phyloP scores from a whole-genome alignment of 1,140 invertebrate species.

The Uloborus diversus region DNA sequence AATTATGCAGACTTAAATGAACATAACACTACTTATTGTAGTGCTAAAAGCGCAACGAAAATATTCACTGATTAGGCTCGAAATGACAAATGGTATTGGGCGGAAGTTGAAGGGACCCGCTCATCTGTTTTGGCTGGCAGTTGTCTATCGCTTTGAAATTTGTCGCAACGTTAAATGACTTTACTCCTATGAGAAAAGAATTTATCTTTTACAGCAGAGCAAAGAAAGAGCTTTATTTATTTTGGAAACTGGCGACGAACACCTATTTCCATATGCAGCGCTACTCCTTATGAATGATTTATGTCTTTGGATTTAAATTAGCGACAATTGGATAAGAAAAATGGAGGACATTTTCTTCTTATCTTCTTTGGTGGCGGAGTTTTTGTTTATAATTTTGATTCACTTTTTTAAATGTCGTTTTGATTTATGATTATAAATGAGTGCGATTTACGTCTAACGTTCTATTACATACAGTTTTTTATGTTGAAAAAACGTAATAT shows the following conservation, averaged over 20 bases:
- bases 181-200: slow-evolving; percentile 38
- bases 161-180: slow-evolving; percentile 30
- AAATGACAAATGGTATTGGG: slow-evolving; percentile 37
- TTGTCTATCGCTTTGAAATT: slow-evolving; percentile 45
- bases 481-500: too few relatives aligned
- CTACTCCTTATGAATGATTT: slow-evolving; percentile 1
- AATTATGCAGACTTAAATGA: too few relatives aligned
- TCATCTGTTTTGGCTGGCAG: slow-evolving; percentile 53
- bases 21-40: too few relatives aligned
- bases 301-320: slow-evolving; percentile 15
- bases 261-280: slow-evolving; percentile 23
- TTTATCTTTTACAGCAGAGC: background rate
- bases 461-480: too few relatives aligned
- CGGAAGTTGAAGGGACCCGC: slow-evolving; percentile 18
- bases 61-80: slow-evolving; percentile 8
- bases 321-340: slow-evolving; percentile 30
- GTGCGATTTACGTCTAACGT: too few relatives aligned
- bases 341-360: too few relatives aligned
- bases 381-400: too few relatives aligned
- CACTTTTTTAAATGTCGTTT: too few relatives aligned
- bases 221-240: slow-evolving; percentile 8
- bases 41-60: too few relatives aligned
- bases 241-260: background rate
- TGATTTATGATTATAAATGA: too few relatives aligned
- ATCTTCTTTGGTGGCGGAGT: too few relatives aligned